Evolutionary conservation across 2,888 invertebrate genomes (phyloP), one percentile per base, ranked within the genome.

Genomic region (Tortricodes alternella): DNA sequence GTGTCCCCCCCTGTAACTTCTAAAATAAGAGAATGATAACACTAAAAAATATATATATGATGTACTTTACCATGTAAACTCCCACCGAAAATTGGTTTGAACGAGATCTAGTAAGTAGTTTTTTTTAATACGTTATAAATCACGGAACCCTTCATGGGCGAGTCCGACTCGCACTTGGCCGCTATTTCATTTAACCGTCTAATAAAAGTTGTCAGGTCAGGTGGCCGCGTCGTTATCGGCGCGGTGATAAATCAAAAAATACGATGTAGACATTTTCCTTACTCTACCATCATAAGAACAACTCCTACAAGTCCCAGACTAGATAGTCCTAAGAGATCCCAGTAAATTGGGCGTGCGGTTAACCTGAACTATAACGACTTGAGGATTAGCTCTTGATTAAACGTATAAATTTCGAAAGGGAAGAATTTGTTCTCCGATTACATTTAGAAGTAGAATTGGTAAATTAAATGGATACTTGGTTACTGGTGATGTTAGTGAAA

Each of bases 301-400:
- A 37, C 41, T 24, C 37, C 8, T 2, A 11, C 19, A 4, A 34
- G 23, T 13, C 1, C 29, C 37, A 8, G 1, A 35, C 23, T 5
- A 7, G 4, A 2, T 7, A 24, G 16, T 15, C 1, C 21, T 7
- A 21, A 15, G 27, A 32, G 71, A 51, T 61, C 69, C 49, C 43
- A 21, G 56, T 64, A 63, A 66, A 64, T 53, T 70, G 70, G 70
- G 46, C 60, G 57, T 38, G 44, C 37, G 53, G 53, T 62, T 56
- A 34, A 61, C 50, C 62, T 62, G 67, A 66, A 64, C 56, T 52
- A 56, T 60, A 59, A 64, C 61, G 70, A 70, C 63, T 71, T 65
- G 59, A 63, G 66, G 68, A 74, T 74, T 70, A 70, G 62, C 63
- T 70, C 65, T 65, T 73, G 74, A 78, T 76, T 74, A 77, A 77